phyloP scores from a whole-genome alignment of 2,797 vertebrate species.

The Aeoliscus strigatus region DNA sequence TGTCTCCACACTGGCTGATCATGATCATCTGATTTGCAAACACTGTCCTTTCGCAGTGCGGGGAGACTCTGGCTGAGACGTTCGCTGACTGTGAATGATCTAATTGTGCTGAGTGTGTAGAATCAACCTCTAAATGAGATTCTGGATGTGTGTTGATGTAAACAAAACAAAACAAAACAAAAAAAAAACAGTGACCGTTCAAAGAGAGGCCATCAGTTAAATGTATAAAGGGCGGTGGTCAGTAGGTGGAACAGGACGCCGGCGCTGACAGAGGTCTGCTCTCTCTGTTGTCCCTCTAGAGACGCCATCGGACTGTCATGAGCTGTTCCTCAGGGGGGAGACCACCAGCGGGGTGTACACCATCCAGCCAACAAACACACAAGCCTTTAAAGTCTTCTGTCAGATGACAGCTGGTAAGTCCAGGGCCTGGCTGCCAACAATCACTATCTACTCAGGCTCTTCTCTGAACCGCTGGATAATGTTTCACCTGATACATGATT shows the following conservation, averaged over 20 bases:
- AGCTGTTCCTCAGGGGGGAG: conserved; percentile 83
- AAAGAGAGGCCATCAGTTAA: too few relatives aligned
- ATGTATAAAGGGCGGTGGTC: too few relatives aligned
- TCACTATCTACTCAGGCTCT: too few relatives aligned
- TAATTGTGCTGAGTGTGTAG: conserved; percentile 12
- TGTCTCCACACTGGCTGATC: conserved; percentile 39
- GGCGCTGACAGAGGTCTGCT: too few relatives aligned
- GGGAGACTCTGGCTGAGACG: conserved; percentile 8
- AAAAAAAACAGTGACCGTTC: too few relatives aligned
- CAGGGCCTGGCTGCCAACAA: not conserved
- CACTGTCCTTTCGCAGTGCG: conserved; percentile 1
- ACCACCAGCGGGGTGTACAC: conserved; percentile 80
- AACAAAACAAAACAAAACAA: too few relatives aligned
- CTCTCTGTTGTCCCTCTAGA: conserved; percentile 61
- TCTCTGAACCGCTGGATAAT: too few relatives aligned
- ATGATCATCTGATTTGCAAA: conserved; percentile 41
- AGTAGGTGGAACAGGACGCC: too few relatives aligned
- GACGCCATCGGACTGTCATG: conserved; percentile 81
- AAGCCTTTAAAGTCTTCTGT: conserved; percentile 85
- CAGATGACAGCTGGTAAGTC: conserved; percentile 85
- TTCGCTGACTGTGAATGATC: conserved; percentile 15
- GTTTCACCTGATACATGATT: conserved; percentile 11
- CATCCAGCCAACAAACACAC: conserved; percentile 79
- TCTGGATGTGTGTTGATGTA: too few relatives aligned
- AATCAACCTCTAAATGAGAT: not conserved